Conservation (phyloP, 2,113 vertebrate genomes). For the Saccopteryx bilineata region DNA sequence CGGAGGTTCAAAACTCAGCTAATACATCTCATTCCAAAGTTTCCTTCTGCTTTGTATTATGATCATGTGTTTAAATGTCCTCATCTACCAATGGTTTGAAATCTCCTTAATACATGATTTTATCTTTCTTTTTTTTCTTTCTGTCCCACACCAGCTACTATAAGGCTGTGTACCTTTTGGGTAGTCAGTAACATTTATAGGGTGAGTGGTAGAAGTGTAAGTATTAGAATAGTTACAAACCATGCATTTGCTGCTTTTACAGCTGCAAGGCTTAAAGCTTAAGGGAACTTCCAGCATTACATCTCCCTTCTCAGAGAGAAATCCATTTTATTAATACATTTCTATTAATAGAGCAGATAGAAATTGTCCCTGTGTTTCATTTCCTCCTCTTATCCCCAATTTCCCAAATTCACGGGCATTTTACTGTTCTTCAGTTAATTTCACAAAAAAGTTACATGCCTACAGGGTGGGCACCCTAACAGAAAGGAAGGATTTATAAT, state of each 20-base stretch:
- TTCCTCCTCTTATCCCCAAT: neutral
- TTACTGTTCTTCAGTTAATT: neutral
- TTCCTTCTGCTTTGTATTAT: neutral
- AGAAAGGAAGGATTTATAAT: neutral
- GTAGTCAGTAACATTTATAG: neutral
- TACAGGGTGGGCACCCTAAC: neutral
- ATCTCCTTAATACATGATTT: neutral
- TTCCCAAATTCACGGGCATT: slow-evolving; percentile 13
- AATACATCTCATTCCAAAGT: neutral
- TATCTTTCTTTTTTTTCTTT: neutral
- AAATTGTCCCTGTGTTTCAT: slow-evolving; percentile 34
- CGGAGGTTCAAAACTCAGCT: slow-evolving; percentile 1
- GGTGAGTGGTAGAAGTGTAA: slow-evolving; percentile 10
- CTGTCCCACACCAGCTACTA: neutral
- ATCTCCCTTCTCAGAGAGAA: slow-evolving; percentile 47
- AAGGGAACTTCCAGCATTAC: slow-evolving; percentile 28
- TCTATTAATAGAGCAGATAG: slow-evolving; percentile 47
- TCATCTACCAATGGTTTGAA: neutral
- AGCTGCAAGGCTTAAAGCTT: slow-evolving; percentile 5
- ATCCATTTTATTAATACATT: slow-evolving; percentile 57
- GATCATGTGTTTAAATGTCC: neutral
- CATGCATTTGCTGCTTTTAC: slow-evolving; percentile 32
- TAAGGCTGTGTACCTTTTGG: neutral
- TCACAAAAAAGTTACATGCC: neutral
- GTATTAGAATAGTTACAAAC: slow-evolving; percentile 33